These are phyloP conservation scores for Drosophila bocki DNA, from an alignment of 1,140 invertebrate species.

Conservation along the genomic window DNA sequence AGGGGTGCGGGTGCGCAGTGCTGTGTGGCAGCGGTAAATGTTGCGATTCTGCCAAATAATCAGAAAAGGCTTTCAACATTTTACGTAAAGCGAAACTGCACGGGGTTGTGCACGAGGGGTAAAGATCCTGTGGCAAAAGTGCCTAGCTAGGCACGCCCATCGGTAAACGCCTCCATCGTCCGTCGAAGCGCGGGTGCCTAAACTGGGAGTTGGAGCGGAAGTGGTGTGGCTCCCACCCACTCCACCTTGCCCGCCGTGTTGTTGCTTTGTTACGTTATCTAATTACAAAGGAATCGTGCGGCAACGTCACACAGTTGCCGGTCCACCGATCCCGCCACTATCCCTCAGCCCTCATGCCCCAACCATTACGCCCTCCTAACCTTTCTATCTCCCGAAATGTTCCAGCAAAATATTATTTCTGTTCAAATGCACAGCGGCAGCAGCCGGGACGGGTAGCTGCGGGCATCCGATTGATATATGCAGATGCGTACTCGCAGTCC, in stretches of 20 bases:
- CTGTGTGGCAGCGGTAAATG: slow-evolving; percentile 61
- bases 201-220: slow-evolving; percentile 41
- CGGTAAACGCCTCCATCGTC: slow-evolving; percentile 35
- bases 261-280: slow-evolving; percentile 78
- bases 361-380: neutral
- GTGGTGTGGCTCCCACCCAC: slow-evolving; percentile 36
- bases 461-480: slow-evolving; percentile 61
- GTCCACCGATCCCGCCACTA: slow-evolving; percentile 34
- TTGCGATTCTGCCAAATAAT: slow-evolving; percentile 80
- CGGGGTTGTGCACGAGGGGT: slow-evolving; percentile 13
- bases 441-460: slow-evolving; percentile 14
- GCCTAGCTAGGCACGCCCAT: slow-evolving; percentile 19
- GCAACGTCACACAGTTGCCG: slow-evolving; percentile 62
- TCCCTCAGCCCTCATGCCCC: neutral
- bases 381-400: slow-evolving; percentile 4
- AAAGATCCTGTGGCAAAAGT: slow-evolving; percentile 1
- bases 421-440: slow-evolving; percentile 56
- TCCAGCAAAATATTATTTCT: slow-evolving; percentile 61
- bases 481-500: slow-evolving; percentile 24
- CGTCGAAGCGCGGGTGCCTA: slow-evolving; percentile 1
- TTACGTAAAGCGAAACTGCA: slow-evolving; percentile 64
- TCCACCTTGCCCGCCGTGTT: slow-evolving; percentile 44
- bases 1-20: neutral
- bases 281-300: slow-evolving; percentile 82
- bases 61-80: slow-evolving; percentile 75